Evolutionary conservation across 2,113 vertebrate genomes (phyloP).

Genomic region (Hylia prasina): DNA sequence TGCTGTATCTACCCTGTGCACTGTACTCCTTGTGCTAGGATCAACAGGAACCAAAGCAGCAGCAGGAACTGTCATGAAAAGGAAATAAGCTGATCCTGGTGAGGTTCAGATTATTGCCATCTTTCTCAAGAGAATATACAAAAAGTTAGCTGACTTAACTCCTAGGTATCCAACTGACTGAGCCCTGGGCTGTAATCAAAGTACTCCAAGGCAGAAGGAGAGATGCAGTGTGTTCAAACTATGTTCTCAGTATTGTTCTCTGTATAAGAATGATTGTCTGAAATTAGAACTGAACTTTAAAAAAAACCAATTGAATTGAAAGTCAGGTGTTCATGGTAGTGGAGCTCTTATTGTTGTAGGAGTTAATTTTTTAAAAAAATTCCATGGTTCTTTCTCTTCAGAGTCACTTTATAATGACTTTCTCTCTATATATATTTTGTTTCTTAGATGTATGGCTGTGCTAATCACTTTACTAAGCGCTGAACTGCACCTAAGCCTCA

Average conservation of each 20-base stretch:
- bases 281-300: background rate
- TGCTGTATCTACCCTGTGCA: background rate
- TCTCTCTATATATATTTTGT: background rate
- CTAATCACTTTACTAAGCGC: constrained; percentile 26
- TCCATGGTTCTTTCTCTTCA: background rate
- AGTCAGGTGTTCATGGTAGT: background rate
- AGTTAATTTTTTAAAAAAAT: background rate
- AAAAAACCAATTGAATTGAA: background rate
- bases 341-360: background rate
- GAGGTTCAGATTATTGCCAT: background rate
- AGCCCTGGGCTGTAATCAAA: background rate
- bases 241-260: background rate
- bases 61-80: background rate
- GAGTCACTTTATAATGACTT: background rate
- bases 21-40: background rate
- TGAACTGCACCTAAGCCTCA: constrained; percentile 21
- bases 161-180: background rate
- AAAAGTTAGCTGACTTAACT: background rate
- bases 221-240: background rate
- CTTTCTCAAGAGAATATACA: background rate
- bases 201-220: background rate
- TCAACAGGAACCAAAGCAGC: background rate
- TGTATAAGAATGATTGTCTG: background rate
- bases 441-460: background rate
- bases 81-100: background rate